A percentile compares a stretch with the other conserved stretches of the same genome.
Conservation (phyloP, 2,113 vertebrate species). For the Eupsittula cactorum region DNA sequence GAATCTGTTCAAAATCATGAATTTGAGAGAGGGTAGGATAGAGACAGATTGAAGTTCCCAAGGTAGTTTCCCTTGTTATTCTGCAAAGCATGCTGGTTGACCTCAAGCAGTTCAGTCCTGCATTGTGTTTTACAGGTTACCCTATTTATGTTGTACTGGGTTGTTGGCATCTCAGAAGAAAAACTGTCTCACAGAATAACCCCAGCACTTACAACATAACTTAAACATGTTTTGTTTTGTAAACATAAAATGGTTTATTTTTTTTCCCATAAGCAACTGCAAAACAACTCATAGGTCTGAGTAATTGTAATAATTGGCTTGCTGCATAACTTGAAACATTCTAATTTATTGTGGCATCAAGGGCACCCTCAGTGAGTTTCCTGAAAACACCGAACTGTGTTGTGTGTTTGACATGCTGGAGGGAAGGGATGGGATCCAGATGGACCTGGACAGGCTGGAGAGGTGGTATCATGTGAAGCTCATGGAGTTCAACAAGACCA, state of each 20-base stretch:
- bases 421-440: too few relatives aligned
- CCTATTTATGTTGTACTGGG: accelerated
- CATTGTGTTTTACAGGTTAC: neutral
- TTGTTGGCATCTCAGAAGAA: neutral
- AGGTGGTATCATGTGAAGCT: too few relatives aligned
- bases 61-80: neutral
- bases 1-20: neutral
- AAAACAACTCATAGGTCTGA: neutral
- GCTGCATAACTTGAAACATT: neutral
- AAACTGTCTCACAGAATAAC: neutral
- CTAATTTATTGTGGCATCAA: neutral
- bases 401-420: too few relatives aligned
- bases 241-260: neutral
- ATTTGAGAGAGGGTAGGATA: neutral
- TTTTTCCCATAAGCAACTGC: neutral
- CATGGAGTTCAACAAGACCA: too few relatives aligned
- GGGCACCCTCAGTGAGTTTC: too few relatives aligned
- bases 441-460: too few relatives aligned
- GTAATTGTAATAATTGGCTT: neutral
- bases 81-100: neutral
- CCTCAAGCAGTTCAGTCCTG: neutral
- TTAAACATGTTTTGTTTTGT: neutral
- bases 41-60: neutral
- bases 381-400: too few relatives aligned
- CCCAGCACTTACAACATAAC: neutral